Percentiles rank a stretch among this genome's conserved stretches.
These are phyloP conservation scores for Coremacera marginata DNA, from an alignment of 2,888 invertebrate genomes.

Conservation along the genomic window DNA sequence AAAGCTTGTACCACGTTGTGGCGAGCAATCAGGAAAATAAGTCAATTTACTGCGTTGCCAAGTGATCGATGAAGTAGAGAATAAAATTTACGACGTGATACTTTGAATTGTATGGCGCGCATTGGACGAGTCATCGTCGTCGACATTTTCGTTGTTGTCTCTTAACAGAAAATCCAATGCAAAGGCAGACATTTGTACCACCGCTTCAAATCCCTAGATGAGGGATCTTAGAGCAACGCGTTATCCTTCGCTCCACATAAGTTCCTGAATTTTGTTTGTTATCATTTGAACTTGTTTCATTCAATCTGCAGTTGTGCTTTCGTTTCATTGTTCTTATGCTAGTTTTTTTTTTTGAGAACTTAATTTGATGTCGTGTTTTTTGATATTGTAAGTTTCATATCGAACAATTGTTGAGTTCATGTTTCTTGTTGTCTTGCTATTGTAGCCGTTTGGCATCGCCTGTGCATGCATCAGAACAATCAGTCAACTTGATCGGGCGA, in stretches of 20 bases:
- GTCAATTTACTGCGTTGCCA: constrained; percentile 47
- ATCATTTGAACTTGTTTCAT: constrained; percentile 33
- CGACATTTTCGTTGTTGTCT: not conserved
- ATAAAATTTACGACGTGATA: constrained; percentile 68
- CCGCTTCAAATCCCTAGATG: not conserved
- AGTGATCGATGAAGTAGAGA: constrained; percentile 68
- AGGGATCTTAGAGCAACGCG: not conserved
- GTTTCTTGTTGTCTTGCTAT: constrained; percentile 47
- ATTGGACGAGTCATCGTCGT: not conserved
- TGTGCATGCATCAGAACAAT: constrained; percentile 60
- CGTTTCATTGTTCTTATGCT: not conserved
- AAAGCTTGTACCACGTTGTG: not conserved
- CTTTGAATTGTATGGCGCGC: constrained; percentile 61
- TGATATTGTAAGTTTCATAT: constrained; percentile 53
- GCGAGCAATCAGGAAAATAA: constrained; percentile 14
- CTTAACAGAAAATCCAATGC: not conserved
- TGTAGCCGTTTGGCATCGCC: constrained; percentile 25
- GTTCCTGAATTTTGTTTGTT: not conserved
- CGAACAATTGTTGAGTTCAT: not conserved
- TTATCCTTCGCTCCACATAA: not conserved
- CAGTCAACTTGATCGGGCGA: constrained; percentile 67
- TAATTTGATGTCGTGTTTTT: constrained; percentile 35
- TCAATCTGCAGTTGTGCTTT: not conserved
- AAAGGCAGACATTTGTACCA: not conserved
- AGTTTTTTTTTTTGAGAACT: constrained; percentile 28